A percentile compares a stretch with the other conserved stretches of the same genome.
Evolutionary conservation across 2,888 invertebrate genomes (phyloP).

Genomic region (Idaea biselata): DNA sequence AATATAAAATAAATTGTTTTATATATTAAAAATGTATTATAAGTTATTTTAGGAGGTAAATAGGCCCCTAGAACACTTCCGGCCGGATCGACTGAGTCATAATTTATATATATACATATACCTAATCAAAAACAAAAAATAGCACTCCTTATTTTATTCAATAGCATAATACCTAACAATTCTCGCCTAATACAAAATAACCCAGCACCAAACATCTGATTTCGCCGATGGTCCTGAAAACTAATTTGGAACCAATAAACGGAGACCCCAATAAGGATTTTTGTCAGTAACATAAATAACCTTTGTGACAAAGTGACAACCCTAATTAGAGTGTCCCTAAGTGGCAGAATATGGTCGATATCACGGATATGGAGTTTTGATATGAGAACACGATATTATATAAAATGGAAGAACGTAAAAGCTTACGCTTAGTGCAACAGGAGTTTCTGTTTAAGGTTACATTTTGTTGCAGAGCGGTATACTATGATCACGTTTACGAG

Average conservation of each 20-base stretch:
- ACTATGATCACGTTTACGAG: not conserved
- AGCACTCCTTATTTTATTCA: too few species aligned
- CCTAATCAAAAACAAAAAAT: too few species aligned
- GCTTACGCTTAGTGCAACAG: slow-evolving; percentile 28
- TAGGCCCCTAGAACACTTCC: too few species aligned
- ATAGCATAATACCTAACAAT: too few species aligned
- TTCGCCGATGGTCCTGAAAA: slow-evolving; percentile 13
- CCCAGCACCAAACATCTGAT: slow-evolving; percentile 16
- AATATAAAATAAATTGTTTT: too few species aligned
- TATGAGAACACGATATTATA: slow-evolving; percentile 31
- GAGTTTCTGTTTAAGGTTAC: slow-evolving; percentile 19
- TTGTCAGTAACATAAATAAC: slow-evolving; percentile 23
- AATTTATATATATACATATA: too few species aligned
- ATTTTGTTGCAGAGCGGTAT: slow-evolving; percentile 25
- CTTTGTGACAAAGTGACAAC: slow-evolving; percentile 19
- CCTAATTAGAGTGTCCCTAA: slow-evolving; percentile 33
- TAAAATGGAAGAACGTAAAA: slow-evolving; percentile 23
- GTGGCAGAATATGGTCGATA: slow-evolving; percentile 39
- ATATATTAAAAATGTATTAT: too few species aligned
- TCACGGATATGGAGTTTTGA: slow-evolving; percentile 34
- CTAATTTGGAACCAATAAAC: slow-evolving; percentile 5
- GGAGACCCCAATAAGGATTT: slow-evolving; percentile 30
- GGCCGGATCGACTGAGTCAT: too few species aligned
- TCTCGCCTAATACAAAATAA: not conserved
- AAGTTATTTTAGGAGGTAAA: too few species aligned